Base-by-base conservation (phyloP, 1,140 invertebrate species). In the Nomia melanderi region DNA sequence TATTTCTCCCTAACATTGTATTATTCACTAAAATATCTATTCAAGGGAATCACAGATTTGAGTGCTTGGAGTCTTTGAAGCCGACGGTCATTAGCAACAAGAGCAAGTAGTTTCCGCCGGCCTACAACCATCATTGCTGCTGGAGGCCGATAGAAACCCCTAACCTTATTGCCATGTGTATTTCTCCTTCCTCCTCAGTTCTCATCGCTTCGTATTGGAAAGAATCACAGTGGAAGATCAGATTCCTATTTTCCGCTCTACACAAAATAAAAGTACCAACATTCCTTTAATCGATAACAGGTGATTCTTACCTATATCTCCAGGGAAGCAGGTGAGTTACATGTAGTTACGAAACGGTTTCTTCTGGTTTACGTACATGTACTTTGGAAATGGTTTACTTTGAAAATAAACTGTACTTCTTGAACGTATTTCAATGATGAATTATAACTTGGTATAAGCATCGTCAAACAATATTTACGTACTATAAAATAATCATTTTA, bases 121-220 rank as follows among this genome's bases (percentile, higher is more conserved):
- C 96, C 96, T 96, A 96, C 96, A 96, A 95, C 93, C 87, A 91
- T 91, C 82, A 92, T 94, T 92, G 91, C 94, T 95, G 95, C 96
- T 96, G 96, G 96, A 97, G 96, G 96, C 96, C 96, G 96, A 96
- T 96, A 96, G 96, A 96, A 97, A 96, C 96, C 96, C 96, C 96
- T 97, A 91, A 91, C 82, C 91, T 89, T 88, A 85, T 88, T 83
- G 83, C 59, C 69, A 50, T 27, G 20, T 60, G 47, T 41, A 50
- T 47, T 72, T 64, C 50, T 71, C 69, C 75, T 41, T 20, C 36
- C 17, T 25, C 36, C 7, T 77, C n/a, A 41, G 64, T 63, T 57
- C 39, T 53, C 27, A 9, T 39, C 27, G 44, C 76, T 66, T 81
- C 47, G 14, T 56, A 50, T 41, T 50, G 25, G 6, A 25, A 59